phyloP scores from a whole-genome alignment of 2,113 vertebrate species.

The Mobula birostris region DNA sequence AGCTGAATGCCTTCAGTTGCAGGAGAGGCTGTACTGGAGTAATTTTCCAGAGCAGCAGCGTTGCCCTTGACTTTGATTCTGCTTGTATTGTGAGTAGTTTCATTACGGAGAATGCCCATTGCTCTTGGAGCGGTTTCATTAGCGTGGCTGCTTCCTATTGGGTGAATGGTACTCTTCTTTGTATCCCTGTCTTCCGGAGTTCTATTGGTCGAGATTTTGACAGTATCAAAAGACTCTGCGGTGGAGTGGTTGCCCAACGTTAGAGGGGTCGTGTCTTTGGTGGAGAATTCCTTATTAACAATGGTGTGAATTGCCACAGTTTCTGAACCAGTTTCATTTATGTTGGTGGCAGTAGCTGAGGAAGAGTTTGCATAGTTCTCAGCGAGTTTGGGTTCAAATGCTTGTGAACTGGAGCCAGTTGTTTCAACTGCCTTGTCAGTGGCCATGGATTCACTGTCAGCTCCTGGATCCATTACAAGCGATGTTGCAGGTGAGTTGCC shows the following conservation, averaged over 20 bases:
- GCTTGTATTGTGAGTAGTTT: neutral
- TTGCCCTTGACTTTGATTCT: too few relatives aligned
- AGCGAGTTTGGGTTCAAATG: neutral
- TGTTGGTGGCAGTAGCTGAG: neutral
- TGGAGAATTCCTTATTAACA: too few relatives aligned
- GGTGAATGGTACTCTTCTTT: neutral
- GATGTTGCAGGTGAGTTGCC: neutral
- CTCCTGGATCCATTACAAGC: neutral
- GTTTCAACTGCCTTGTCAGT: neutral
- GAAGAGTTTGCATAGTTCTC: neutral
- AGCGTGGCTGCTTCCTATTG: neutral
- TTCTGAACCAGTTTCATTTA: neutral
- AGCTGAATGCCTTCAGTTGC: neutral
- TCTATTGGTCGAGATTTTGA: neutral
- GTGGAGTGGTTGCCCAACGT: rapidly evolving
- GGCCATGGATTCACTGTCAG: neutral
- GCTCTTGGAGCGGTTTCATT: neutral
- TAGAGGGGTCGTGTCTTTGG: neutral
- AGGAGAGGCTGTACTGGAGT: neutral
- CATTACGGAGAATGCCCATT: neutral
- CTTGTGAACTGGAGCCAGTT: too few relatives aligned
- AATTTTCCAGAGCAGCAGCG: too few relatives aligned
- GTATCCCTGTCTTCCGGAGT: neutral
- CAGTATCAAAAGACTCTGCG: neutral
- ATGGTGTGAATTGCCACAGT: too few relatives aligned